Conservation (phyloP, 35 echinoderm and acorn worm genomes). For the Ptychodera flava region DNA sequence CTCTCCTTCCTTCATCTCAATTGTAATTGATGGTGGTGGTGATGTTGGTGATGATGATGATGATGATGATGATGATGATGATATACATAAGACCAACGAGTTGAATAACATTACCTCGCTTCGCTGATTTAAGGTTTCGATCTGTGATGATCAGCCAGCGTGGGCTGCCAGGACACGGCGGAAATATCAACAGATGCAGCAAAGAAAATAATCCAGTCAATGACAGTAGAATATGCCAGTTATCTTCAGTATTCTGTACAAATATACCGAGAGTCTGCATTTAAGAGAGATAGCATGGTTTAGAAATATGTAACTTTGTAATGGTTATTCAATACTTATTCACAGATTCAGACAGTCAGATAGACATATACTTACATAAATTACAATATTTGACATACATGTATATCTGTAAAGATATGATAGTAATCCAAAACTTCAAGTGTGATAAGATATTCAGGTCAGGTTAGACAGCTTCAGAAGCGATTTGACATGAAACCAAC, state of each 20-base stretch:
- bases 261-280: slow-evolving; percentile 39
- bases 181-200: slow-evolving; percentile 38
- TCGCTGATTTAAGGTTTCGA: no score
- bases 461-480: neutral
- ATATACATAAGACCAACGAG: no score
- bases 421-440: neutral
- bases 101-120: no score
- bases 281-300: neutral
- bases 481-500: neutral
- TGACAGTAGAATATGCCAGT: slow-evolving; percentile 51
- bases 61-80: no score
- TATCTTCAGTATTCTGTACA: slow-evolving; percentile 29
- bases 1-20: no score
- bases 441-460: neutral
- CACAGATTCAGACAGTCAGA: neutral
- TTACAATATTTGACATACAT: neutral
- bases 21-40: no score
- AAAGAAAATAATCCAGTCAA: slow-evolving; percentile 47
- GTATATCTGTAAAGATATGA: neutral
- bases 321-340: no score
- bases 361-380: neutral
- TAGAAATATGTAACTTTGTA: no score
- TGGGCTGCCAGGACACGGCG: slow-evolving; percentile 80
- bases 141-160: no score
- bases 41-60: no score